Conservation (phyloP, 2,888 invertebrate genomes). For the Drosophila flavopinicola region DNA sequence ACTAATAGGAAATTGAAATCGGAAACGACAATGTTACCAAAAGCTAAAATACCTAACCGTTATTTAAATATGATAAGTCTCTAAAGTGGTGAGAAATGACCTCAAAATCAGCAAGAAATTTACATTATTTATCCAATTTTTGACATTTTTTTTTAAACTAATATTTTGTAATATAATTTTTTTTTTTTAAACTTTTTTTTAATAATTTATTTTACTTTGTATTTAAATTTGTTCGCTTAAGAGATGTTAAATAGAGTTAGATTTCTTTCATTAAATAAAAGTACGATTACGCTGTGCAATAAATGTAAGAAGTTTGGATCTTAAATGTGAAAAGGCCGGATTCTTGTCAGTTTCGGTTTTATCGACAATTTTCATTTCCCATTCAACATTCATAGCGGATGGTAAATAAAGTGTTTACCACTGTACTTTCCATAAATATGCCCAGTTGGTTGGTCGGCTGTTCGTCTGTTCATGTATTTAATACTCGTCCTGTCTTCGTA, state of each 20-base stretch:
- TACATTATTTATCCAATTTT: no score
- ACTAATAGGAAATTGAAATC: conserved; percentile 26
- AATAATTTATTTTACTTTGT: no score
- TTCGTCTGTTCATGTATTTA: not conserved
- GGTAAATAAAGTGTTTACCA: conserved; percentile 28
- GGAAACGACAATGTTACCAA: conserved; percentile 17
- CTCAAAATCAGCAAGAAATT: no score
- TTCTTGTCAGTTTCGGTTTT: conserved; percentile 14
- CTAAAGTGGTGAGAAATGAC: no score
- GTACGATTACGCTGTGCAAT: no score
- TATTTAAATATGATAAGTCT: not conserved
- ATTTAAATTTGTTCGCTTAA: no score
- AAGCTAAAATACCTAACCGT: not conserved
- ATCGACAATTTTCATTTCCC: conserved; percentile 23
- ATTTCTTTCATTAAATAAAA: not conserved
- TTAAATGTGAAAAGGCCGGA: conserved; percentile 19
- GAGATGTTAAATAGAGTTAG: no score
- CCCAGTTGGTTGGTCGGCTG: not conserved
- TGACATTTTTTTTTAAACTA: no score
- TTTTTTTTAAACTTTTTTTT: no score
- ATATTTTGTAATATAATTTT: no score
- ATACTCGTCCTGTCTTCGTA: not conserved
- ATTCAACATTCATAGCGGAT: conserved; percentile 43
- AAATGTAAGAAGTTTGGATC: conserved; percentile 2
- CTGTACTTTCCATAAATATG: conserved; percentile 3